Conservation (phyloP, 2,797 vertebrate species). For the Sebastes diploproa region DNA sequence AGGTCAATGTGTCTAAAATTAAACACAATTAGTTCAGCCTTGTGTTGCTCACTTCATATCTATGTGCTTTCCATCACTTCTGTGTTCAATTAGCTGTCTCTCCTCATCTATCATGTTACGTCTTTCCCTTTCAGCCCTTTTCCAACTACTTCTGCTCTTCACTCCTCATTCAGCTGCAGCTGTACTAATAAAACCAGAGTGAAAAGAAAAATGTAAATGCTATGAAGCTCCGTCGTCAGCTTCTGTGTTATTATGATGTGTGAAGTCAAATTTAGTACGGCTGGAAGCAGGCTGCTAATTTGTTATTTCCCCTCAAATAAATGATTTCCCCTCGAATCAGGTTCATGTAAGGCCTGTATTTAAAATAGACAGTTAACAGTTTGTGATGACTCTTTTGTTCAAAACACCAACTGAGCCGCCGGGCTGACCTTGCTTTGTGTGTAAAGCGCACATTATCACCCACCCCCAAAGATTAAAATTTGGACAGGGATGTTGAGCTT, state of each 20-base stretch:
- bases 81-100: slow-evolving; percentile 9
- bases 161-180: background rate
- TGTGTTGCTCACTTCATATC: slow-evolving; percentile 32
- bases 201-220: background rate
- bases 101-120: slow-evolving; percentile 22
- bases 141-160: background rate
- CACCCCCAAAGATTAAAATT: slow-evolving; percentile 21
- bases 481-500: slow-evolving; percentile 32
- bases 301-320: slow-evolving; percentile 7
- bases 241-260: background rate
- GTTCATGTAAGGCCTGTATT: background rate
- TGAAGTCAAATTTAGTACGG: background rate
- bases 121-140: slow-evolving; percentile 6
- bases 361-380: background rate
- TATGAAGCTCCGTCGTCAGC: background rate
- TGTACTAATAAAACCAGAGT: slow-evolving; percentile 3
- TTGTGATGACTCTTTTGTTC: background rate
- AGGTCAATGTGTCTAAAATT: slow-evolving; percentile 49
- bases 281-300: slow-evolving; percentile 20
- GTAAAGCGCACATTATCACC: background rate
- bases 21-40: slow-evolving; percentile 29
- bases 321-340: background rate
- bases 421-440: slow-evolving; percentile 16
- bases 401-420: background rate
- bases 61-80: slow-evolving; percentile 12